Evolutionary conservation across 2,888 invertebrate species (phyloP).

Genomic region (Chrysomela aeneicollis): DNA sequence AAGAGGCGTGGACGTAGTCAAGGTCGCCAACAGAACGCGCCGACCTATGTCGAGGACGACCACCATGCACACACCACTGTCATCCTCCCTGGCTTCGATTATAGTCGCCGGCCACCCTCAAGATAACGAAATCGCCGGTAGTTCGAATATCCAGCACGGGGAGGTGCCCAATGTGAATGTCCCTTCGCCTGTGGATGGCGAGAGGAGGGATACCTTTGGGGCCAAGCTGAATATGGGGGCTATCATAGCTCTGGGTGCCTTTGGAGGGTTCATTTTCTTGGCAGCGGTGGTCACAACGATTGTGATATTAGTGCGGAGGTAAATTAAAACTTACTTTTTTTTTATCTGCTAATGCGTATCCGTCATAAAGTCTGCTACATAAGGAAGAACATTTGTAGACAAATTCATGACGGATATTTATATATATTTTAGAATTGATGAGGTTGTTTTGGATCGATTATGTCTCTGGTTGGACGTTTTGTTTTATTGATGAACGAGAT

Average conservation of each 20-base stretch:
- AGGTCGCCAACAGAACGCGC: conserved; percentile 50
- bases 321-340: conserved; percentile 51
- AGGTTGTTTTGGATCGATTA: too few relatives aligned
- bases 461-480: too few relatives aligned
- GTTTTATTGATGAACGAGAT: too few relatives aligned
- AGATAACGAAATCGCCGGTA: conserved; percentile 77
- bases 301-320: conserved; percentile 89
- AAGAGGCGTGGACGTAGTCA: conserved; percentile 57
- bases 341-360: not conserved
- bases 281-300: conserved; percentile 90
- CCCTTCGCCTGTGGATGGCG: conserved; percentile 71
- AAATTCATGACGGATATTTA: too few relatives aligned
- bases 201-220: conserved; percentile 66
- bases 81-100: conserved; percentile 44
- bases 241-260: conserved; percentile 87
- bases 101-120: conserved; percentile 70
- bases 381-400: too few relatives aligned
- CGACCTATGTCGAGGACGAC: conserved; percentile 46
- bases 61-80: conserved; percentile 46
- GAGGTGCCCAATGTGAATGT: conserved; percentile 74
- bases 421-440: too few relatives aligned
- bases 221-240: conserved; percentile 85
- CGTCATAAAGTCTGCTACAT: too few relatives aligned
- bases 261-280: conserved; percentile 89
- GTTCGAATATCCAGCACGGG: conserved; percentile 66